Evolutionary conservation across 2,888 invertebrate genomes (phyloP), one percentile per base, ranked within the genome.

Genomic region (Octodonta nipae): DNA sequence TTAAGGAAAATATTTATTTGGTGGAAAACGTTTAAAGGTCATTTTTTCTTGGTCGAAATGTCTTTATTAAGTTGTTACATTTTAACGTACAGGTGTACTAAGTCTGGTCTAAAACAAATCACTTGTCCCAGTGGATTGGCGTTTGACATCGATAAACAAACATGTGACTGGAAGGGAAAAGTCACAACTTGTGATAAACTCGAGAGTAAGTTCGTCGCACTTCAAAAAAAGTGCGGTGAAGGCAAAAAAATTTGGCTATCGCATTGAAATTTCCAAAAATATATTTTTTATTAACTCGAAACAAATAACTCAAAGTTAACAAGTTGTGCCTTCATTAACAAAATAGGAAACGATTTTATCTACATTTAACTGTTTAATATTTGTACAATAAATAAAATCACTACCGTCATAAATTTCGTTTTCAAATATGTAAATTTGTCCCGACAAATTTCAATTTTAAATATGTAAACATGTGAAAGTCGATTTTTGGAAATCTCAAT

Each of bases 91-190:
- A 82, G 81, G 80, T 87, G 87, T 78, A 87, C 86, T 74, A 84
- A 79, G 73, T 83, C 86, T 73, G 86, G 86, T 75, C 80, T 87
- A 74, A 86, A 85, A 82, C 83, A 85, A 78, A 86, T 91, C 74
- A 85, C 86, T 71, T 91, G 91, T 72, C 89, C 91, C 66, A 85
- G 86, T 66, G 89, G 89, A 73, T 76, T 91, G 77, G 81, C 88
- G 72, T 91, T 91, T 78, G 91, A 91, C 78, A 79, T 91, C 73
- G 83, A 86, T 73, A 89, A 88, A 76, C 91, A 91, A 75, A 91
- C 89, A 66, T 91, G 91, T 73, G 88, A 91, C 78, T 91, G 91
- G 91, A 89, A 88, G 78, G 87, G 86, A 74, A 87, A 89, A 79
- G 91, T 91, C 74, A 78, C 73, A 74, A 89, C 83, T 80, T 91